phyloP scores from a whole-genome alignment of 1,140 invertebrate genomes.

The Scaptodrosophila lebanonensis region DNA sequence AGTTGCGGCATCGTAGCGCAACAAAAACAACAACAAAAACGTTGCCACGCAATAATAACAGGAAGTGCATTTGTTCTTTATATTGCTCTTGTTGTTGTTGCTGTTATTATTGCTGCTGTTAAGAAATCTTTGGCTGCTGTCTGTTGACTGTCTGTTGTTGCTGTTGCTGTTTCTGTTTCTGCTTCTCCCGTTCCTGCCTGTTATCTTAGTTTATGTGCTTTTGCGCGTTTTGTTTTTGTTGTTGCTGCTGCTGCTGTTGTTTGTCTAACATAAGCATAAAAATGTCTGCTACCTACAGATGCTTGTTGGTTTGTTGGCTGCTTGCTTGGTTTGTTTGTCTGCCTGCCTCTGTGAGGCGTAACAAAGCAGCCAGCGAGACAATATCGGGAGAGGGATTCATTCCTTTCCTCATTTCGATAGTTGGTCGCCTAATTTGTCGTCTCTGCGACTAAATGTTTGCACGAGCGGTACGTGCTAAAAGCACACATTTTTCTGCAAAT shows the following conservation, averaged over 20 bases:
- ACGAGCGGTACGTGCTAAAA: conserved; percentile 57
- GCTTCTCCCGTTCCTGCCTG: conserved; percentile 33
- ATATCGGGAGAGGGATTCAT: neutral
- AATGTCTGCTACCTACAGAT: conserved; percentile 48
- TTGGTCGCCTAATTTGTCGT: too few species aligned
- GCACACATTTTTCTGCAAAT: too few species aligned
- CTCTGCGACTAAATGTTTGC: conserved; percentile 49
- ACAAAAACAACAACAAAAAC: conserved; percentile 22
- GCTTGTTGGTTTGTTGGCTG: too few species aligned
- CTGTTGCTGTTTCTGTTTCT: conserved; percentile 21
- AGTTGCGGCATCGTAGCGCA: conserved; percentile 23
- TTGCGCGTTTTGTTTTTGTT: conserved; percentile 35
- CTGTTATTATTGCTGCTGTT: conserved; percentile 42
- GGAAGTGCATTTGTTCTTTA: conserved; percentile 55
- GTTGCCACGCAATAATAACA: conserved; percentile 51
- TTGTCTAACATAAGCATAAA: conserved; percentile 65
- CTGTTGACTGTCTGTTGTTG: conserved; percentile 16
- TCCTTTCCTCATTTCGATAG: too few species aligned
- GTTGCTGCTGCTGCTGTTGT: conserved; percentile 47
- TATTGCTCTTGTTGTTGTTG: too few species aligned
- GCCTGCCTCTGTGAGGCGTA: conserved; percentile 22
- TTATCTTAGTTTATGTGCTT: conserved; percentile 64
- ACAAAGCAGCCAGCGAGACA: conserved; percentile 38
- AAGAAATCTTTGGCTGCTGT: conserved; percentile 45
- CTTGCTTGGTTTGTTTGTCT: too few species aligned